Evolutionary conservation across 2,113 vertebrate species (phyloP).

Genomic region (Syngnathus floridae): DNA sequence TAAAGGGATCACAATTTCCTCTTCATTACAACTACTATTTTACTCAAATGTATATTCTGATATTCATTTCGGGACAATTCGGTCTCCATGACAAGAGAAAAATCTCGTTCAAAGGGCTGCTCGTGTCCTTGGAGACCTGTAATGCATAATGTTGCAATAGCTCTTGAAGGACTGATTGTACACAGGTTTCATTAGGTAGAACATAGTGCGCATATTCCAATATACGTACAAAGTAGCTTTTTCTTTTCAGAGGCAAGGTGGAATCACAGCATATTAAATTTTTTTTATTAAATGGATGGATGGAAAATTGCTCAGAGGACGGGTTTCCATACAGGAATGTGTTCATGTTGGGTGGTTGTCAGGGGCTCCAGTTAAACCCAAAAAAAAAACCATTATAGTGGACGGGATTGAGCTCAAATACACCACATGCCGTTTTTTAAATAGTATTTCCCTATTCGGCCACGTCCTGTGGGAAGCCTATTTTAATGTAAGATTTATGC

Average conservation of each 20-base stretch:
- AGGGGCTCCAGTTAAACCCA: too few relatives aligned
- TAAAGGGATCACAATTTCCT: constrained; percentile 15
- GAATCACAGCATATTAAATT: not conserved
- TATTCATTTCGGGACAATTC: constrained; percentile 19
- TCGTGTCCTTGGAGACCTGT: constrained; percentile 23
- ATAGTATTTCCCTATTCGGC: too few relatives aligned
- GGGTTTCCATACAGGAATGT: not conserved
- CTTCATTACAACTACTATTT: constrained; percentile 24
- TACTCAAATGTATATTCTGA: constrained; percentile 20
- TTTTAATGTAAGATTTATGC: not conserved
- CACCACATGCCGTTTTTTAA: too few relatives aligned
- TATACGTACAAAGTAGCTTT: constrained; percentile 6
- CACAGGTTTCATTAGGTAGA: constrained; percentile 35
- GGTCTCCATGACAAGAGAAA: constrained; percentile 14
- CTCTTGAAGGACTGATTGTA: constrained; percentile 36
- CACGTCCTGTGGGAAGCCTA: too few relatives aligned
- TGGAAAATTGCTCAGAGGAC: not conserved
- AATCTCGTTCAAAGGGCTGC: constrained; percentile 27
- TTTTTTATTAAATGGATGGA: not conserved
- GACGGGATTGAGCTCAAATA: too few relatives aligned
- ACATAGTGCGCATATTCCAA: constrained; percentile 33
- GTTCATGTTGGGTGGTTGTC: not conserved
- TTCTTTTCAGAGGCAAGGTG: not conserved
- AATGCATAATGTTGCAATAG: constrained; percentile 25
- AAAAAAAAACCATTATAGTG: too few relatives aligned